These are phyloP conservation scores for Grammomys dolichurus DNA, from an alignment of 2,113 vertebrate genomes.

Conservation along the genomic window DNA sequence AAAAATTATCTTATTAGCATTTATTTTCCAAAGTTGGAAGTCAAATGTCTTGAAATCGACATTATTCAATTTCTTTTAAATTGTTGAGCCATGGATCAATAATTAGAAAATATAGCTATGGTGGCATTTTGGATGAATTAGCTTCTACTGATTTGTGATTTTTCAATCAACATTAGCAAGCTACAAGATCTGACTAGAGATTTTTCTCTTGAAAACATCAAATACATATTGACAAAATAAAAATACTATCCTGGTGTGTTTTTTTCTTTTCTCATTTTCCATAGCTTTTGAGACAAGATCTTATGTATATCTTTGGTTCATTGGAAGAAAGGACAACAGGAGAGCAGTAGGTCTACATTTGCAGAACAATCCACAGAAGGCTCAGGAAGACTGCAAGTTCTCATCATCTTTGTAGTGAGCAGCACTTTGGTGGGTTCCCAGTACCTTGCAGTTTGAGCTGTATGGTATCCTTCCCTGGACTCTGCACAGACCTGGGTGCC, in stretches of 20 bases:
- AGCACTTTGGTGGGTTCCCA: not conserved
- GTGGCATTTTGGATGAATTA: not conserved
- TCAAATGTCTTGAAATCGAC: conserved; percentile 12
- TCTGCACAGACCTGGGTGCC: not conserved
- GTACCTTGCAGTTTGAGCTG: not conserved
- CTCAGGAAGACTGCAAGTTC: not conserved
- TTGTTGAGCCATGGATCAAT: not conserved
- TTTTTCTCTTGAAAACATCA: conserved; percentile 26
- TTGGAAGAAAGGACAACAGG: conserved; percentile 21
- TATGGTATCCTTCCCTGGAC: not conserved
- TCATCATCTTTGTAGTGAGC: not conserved
- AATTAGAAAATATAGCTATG: not conserved
- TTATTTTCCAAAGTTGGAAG: not conserved
- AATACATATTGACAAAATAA: not conserved
- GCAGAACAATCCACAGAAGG: not conserved
- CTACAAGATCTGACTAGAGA: not conserved
- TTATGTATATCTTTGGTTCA: not conserved
- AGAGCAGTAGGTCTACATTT: not conserved
- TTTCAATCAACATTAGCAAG: not conserved
- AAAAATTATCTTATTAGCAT: not conserved
- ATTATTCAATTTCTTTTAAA: conserved; percentile 26
- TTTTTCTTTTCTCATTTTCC: not conserved
- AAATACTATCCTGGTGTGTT: not conserved
- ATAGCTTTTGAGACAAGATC: not conserved
- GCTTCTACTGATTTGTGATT: not conserved